Percentiles rank a stretch among this genome's conserved stretches.
Conservation (phyloP, 2,797 vertebrate genomes). For the Falco concolor region DNA sequence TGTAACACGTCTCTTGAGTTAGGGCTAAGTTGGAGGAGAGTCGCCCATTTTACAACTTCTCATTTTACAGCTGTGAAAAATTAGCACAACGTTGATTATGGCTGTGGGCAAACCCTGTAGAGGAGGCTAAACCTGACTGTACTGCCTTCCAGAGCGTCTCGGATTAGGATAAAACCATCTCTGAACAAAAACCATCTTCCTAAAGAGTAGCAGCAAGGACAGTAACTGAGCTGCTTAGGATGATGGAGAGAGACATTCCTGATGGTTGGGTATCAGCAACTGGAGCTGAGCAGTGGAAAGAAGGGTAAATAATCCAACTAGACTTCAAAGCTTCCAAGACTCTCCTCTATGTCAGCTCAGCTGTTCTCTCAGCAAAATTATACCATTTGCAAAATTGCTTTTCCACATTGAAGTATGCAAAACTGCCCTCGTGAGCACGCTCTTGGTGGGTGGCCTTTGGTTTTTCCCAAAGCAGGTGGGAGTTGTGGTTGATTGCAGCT, state of each 20-base stretch:
- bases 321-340: neutral
- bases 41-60: neutral
- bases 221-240: neutral
- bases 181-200: neutral
- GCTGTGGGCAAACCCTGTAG: neutral
- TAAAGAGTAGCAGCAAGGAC: neutral
- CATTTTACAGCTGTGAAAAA: neutral
- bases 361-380: neutral
- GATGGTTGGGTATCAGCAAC: neutral
- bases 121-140: neutral
- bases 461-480: neutral
- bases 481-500: neutral
- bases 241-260: neutral
- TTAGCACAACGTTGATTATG: neutral
- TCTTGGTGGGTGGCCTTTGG: constrained; percentile 3
- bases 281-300: neutral
- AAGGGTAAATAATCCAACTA: neutral
- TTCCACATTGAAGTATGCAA: neutral
- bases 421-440: neutral
- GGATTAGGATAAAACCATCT: neutral
- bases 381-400: neutral
- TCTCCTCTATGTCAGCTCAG: neutral
- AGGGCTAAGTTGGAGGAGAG: neutral
- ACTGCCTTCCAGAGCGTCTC: neutral
- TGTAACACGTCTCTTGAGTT: neutral